Conservation (phyloP, 2,113 vertebrate genomes). For the Pseudonaja textilis region DNA sequence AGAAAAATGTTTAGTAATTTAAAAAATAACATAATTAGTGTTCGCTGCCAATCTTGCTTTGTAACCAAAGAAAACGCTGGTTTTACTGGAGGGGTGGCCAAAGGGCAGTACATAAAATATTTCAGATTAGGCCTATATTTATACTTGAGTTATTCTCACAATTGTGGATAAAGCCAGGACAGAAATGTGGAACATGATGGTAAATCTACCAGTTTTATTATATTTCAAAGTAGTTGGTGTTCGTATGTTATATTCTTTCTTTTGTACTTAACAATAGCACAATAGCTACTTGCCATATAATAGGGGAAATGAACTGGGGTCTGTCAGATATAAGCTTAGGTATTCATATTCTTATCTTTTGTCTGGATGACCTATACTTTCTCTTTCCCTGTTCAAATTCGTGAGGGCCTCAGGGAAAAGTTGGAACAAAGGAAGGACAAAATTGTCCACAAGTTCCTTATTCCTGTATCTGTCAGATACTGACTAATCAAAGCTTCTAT, state of each 20-base stretch:
- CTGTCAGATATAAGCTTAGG: not conserved
- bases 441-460: not conserved
- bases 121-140: not conserved
- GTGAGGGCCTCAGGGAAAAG: not conserved
- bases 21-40: not conserved
- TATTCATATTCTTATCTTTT: not conserved
- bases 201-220: not conserved
- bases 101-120: not conserved
- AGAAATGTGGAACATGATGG: not conserved
- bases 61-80: not conserved
- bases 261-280: not conserved
- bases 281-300: not conserved
- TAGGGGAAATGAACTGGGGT: not conserved
- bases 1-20: not conserved
- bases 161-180: not conserved
- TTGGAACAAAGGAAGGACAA: not conserved
- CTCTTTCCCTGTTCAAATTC: not conserved
- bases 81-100: not conserved
- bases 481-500: not conserved
- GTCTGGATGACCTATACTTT: not conserved
- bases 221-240: not conserved
- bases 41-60: not conserved
- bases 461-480: not conserved
- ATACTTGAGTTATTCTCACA: not conserved
- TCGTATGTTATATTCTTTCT: not conserved